Percentiles rank a stretch among this genome's conserved stretches.
These are phyloP conservation scores for Crocidura indochinensis DNA, from an alignment of 2,797 vertebrate species.

Conservation along the genomic window DNA sequence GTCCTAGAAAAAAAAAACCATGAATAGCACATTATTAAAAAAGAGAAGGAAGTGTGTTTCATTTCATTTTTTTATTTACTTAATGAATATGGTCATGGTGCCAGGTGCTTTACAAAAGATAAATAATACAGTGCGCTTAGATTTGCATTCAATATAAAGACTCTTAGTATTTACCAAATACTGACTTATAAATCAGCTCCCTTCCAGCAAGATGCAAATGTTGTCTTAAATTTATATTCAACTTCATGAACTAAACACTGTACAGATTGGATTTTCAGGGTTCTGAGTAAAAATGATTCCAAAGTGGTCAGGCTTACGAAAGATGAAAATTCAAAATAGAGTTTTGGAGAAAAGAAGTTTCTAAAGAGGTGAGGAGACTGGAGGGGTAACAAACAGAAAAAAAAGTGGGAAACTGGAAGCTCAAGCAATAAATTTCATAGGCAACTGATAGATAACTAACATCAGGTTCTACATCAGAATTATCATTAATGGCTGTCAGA, in stretches of 20 bases:
- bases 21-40: slow-evolving; percentile 83
- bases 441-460: slow-evolving; percentile 13
- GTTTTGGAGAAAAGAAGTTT: not conserved
- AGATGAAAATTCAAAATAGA: not conserved
- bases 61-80: slow-evolving; percentile 75
- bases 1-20: slow-evolving; percentile 69
- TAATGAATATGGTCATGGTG: slow-evolving; percentile 74
- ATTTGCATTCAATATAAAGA: slow-evolving; percentile 29
- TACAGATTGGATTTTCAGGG: not conserved
- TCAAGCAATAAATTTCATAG: not conserved
- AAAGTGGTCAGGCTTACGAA: not conserved
- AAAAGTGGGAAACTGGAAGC: slow-evolving; percentile 7
- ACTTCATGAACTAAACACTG: not conserved
- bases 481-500: slow-evolving; percentile 47
- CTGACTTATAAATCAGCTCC: slow-evolving; percentile 52
- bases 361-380: not conserved
- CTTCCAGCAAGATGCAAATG: slow-evolving; percentile 23
- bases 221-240: not conserved
- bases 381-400: not conserved
- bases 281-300: not conserved
- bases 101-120: slow-evolving; percentile 70
- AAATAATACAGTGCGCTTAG: not conserved
- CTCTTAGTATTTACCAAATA: slow-evolving; percentile 58
- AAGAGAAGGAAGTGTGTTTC: slow-evolving; percentile 78
- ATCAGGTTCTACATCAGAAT: slow-evolving; percentile 53